phyloP scores from a whole-genome alignment of 1,140 invertebrate species.

The Apis laboriosa region DNA sequence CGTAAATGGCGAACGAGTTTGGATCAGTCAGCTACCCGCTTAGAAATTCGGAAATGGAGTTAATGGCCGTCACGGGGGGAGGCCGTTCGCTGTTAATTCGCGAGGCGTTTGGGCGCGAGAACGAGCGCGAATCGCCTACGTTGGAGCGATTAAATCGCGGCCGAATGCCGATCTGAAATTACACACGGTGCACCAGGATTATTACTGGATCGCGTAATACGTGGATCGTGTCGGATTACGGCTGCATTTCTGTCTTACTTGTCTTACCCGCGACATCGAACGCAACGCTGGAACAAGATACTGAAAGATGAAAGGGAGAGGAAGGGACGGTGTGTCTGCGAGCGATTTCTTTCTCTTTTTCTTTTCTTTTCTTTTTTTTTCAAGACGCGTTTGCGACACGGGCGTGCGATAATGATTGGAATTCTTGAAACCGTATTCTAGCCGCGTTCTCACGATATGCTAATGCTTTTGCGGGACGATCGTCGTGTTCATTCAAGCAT shows the following conservation, averaged over 20 bases:
- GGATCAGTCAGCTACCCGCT: constrained; percentile 19
- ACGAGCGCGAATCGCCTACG: constrained; percentile 34
- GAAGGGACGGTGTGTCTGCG: neutral
- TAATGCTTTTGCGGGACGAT: too few relatives aligned
- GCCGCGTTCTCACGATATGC: too few relatives aligned
- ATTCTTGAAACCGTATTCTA: too few relatives aligned
- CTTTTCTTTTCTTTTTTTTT: neutral
- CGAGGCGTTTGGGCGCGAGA: neutral
- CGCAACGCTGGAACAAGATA: constrained; percentile 67
- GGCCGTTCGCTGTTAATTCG: constrained; percentile 30
- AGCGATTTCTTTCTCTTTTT: constrained; percentile 8
- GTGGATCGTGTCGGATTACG: constrained; percentile 69
- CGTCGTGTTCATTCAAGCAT: too few relatives aligned
- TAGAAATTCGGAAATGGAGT: constrained; percentile 51
- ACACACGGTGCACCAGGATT: constrained; percentile 66
- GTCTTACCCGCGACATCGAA: constrained; percentile 68
- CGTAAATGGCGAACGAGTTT: neutral
- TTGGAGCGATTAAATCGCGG: constrained; percentile 73
- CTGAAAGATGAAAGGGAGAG: constrained; percentile 28
- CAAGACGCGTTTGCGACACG: too few relatives aligned
- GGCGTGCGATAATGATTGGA: too few relatives aligned
- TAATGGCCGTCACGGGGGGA: constrained; percentile 23
- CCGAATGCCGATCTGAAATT: constrained; percentile 78
- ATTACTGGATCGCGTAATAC: constrained; percentile 70
- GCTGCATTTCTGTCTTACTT: constrained; percentile 72